Conservation (phyloP, 2,888 invertebrate species). For the Rhopalosiphum nymphaeae region DNA sequence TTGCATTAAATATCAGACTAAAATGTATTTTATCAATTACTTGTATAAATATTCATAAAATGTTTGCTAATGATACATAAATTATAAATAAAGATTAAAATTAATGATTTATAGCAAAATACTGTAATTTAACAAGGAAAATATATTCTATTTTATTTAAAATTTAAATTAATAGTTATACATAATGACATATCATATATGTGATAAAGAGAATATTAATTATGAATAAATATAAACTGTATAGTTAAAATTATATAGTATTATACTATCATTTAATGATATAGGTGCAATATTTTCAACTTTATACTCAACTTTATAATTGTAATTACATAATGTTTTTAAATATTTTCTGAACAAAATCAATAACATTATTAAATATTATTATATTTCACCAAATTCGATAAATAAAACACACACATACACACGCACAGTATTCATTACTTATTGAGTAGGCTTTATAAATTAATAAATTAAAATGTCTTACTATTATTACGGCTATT, state of each 20-base stretch:
- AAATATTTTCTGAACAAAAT: not conserved
- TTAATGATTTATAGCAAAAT: not conserved
- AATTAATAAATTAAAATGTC: not conserved
- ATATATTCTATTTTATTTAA: not conserved
- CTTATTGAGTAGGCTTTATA: not conserved
- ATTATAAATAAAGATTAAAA: not conserved
- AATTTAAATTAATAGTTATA: not conserved
- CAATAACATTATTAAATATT: not conserved
- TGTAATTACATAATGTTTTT: not conserved
- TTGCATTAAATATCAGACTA: not conserved
- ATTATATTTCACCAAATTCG: not conserved
- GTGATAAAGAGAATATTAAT: not conserved
- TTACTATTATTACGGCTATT: no score
- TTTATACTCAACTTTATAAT: not conserved
- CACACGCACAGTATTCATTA: not conserved
- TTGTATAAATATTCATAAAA: not conserved
- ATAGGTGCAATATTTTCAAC: not conserved
- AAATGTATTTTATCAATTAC: not conserved
- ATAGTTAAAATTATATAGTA: not conserved
- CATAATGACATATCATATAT: not conserved
- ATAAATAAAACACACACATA: not conserved
- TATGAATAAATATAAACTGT: not conserved
- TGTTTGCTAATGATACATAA: not conserved
- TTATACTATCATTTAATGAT: no score
- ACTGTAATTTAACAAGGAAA: not conserved